phyloP scores from a whole-genome alignment of 2,888 invertebrate species.

The Biston betularia region DNA sequence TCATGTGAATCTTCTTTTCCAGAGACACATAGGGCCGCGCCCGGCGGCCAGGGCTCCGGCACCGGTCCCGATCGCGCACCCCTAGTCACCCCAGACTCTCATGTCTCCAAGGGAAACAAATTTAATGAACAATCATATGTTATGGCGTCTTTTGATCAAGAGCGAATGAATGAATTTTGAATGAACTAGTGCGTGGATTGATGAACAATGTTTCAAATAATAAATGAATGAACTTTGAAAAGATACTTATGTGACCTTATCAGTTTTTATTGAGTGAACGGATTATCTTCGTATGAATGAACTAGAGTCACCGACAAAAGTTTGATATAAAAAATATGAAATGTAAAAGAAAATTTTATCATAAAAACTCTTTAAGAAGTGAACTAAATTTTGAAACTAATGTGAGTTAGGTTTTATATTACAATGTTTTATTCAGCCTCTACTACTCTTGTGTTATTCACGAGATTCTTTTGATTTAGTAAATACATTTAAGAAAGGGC shows the following conservation, averaged over 20 bases:
- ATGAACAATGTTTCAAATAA: not conserved
- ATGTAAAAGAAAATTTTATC: too few relatives aligned
- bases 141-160: not conserved
- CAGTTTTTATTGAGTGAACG: not conserved
- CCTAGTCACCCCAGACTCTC: slow-evolving; percentile 8
- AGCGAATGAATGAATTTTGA: not conserved
- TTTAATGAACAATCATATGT: not conserved
- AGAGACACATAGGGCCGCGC: slow-evolving; percentile 52
- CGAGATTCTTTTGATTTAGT: too few relatives aligned
- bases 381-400: not conserved
- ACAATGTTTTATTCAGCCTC: too few relatives aligned
- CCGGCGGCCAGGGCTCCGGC: slow-evolving; percentile 37
- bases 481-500: too few relatives aligned
- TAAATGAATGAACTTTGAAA: not conserved
- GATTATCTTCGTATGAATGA: not conserved
- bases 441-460: not conserved
- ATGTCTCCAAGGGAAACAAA: slow-evolving; percentile 3
- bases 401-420: not conserved
- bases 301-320: not conserved
- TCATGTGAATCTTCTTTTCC: slow-evolving; percentile 1
- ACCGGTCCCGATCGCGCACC: slow-evolving; percentile 32
- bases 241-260: not conserved
- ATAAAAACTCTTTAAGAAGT: not conserved
- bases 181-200: not conserved
- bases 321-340: not conserved